phyloP scores from a whole-genome alignment of 1,140 invertebrate species.

The Melitaea cinxia region DNA sequence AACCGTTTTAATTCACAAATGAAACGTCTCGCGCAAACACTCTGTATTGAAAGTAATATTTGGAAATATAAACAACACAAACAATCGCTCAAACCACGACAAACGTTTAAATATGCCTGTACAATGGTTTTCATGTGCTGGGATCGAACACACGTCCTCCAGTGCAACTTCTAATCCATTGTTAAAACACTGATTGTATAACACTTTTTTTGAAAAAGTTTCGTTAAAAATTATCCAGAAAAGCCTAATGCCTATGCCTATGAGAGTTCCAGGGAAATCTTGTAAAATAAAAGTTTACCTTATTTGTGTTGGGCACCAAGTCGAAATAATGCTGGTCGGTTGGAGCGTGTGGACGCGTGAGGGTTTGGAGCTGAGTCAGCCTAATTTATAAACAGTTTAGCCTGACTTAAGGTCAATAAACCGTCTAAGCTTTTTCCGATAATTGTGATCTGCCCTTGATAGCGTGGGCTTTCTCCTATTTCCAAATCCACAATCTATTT shows the following conservation, averaged over 20 bases:
- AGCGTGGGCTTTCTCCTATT: neutral
- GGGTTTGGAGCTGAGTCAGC: conserved; percentile 29
- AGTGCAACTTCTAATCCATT: too few relatives aligned
- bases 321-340: conserved; percentile 47
- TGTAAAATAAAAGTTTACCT: conserved; percentile 44
- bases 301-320: conserved; percentile 38
- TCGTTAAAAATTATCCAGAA: conserved; percentile 38
- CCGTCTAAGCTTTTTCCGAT: conserved; percentile 40
- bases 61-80: too few relatives aligned
- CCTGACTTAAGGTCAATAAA: conserved; percentile 27
- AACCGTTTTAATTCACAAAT: too few relatives aligned
- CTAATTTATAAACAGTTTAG: conserved; percentile 41
- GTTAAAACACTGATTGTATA: too few relatives aligned
- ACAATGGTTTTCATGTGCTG: too few relatives aligned
- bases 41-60: too few relatives aligned
- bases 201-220: conserved; percentile 1
- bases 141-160: neutral
- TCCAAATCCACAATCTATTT: too few relatives aligned
- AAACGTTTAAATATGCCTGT: too few relatives aligned
- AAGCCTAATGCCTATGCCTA: conserved; percentile 41
- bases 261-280: conserved; percentile 36
- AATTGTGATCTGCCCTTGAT: conserved; percentile 29
- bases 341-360: conserved; percentile 36
- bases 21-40: too few relatives aligned
- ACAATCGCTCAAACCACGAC: too few relatives aligned